A percentile compares a stretch with the other conserved stretches of the same genome.
Evolutionary conservation across 1,140 invertebrate species (phyloP).

Genomic region (Stratiolaelaps scimitus): DNA sequence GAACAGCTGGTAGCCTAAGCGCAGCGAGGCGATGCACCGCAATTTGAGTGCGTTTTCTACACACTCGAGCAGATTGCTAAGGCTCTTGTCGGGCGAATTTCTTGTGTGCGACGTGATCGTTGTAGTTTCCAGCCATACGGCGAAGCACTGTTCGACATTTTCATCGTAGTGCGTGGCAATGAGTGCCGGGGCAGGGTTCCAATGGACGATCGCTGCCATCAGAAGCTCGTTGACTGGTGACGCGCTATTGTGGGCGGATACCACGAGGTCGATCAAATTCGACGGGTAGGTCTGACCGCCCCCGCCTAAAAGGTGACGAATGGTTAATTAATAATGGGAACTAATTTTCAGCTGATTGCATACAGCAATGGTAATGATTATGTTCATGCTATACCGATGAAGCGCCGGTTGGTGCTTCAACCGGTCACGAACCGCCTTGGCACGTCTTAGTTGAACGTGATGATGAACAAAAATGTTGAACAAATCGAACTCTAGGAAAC

Average conservation of each 20-base stretch:
- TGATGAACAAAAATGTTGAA: too few species aligned
- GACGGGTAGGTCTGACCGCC: not conserved
- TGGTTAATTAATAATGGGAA: too few species aligned
- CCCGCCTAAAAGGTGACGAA: not conserved
- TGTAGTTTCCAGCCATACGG: constrained; percentile 19
- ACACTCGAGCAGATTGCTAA: not conserved
- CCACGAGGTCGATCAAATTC: constrained; percentile 16
- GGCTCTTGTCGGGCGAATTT: not conserved
- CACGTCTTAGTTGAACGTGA: too few species aligned
- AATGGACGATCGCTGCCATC: not conserved
- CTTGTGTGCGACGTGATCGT: not conserved
- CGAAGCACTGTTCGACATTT: constrained; percentile 19
- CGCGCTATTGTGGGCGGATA: not conserved
- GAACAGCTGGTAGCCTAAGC: constrained; percentile 15
- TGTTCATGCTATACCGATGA: too few species aligned
- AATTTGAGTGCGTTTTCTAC: constrained; percentile 15
- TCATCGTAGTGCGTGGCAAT: constrained; percentile 18
- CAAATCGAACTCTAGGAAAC: too few species aligned
- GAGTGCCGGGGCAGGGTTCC: constrained; percentile 12
- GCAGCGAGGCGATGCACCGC: not conserved
- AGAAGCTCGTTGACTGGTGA: constrained; percentile 12
- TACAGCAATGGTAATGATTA: too few species aligned
- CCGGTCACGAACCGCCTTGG: too few species aligned
- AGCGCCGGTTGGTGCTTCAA: too few species aligned
- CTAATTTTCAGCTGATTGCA: too few species aligned